A percentile compares a stretch with the other conserved stretches of the same genome.
Evolutionary conservation across 2,113 vertebrate species (phyloP).

Genomic region (Megaceryle torquata): DNA sequence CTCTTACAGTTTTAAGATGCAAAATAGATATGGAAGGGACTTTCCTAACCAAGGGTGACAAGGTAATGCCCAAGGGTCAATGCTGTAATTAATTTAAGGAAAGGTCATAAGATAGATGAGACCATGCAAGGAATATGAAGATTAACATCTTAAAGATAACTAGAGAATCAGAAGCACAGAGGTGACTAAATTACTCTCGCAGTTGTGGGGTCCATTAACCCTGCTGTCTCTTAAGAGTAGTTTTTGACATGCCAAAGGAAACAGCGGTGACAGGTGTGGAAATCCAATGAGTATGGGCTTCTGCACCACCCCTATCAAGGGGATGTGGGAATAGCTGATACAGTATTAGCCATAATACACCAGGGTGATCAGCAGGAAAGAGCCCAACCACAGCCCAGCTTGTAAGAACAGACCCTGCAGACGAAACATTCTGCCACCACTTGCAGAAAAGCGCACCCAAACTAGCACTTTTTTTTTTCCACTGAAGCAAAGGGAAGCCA

Average conservation of each 20-base stretch:
- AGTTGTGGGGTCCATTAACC: not conserved
- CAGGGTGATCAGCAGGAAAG: not conserved
- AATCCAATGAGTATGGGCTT: not conserved
- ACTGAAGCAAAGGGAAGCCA: conserved; percentile 44
- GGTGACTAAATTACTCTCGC: not conserved
- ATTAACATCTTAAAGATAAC: not conserved
- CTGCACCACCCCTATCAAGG: not conserved
- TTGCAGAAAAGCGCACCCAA: conserved; percentile 51
- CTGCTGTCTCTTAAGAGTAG: not conserved
- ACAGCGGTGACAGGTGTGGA: not conserved
- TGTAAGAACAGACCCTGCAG: conserved; percentile 50
- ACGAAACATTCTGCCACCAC: conserved; percentile 62
- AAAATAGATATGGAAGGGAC: not conserved
- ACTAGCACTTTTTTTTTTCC: conserved; percentile 58
- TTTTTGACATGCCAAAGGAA: not conserved
- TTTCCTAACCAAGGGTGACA: not conserved
- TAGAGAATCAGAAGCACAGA: not conserved
- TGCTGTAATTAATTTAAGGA: not conserved
- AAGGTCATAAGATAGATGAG: not conserved
- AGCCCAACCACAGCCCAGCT: conserved; percentile 32
- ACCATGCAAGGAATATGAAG: not conserved
- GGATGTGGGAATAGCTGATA: not conserved
- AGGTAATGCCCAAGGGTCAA: not conserved
- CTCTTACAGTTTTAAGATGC: not conserved
- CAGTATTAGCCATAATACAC: not conserved